phyloP scores from a whole-genome alignment of 2,888 invertebrate species.

The Temnothorax rugatulus region DNA sequence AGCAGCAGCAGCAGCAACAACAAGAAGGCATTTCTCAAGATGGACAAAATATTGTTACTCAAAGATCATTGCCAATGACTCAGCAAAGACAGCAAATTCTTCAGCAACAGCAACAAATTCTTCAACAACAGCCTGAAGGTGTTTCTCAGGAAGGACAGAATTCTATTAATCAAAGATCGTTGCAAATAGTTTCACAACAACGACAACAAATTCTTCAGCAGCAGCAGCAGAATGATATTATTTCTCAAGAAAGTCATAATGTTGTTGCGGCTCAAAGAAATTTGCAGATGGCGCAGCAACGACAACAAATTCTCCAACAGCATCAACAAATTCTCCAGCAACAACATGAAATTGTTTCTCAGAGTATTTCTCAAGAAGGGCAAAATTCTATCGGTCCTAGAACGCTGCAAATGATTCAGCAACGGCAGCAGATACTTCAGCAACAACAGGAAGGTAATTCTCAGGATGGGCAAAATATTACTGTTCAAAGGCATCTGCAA shows the following conservation, averaged over 20 bases:
- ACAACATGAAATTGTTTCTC: constrained; percentile 67
- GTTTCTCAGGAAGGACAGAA: constrained; percentile 76
- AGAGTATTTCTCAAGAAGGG: constrained; percentile 74
- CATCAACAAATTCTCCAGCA: constrained; percentile 81
- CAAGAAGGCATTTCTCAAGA: constrained; percentile 82
- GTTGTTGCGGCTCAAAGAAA: constrained; percentile 78
- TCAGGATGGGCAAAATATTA: constrained; percentile 76
- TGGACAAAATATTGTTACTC: constrained; percentile 68
- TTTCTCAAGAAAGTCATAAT: constrained; percentile 46
- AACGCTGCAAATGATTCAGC: constrained; percentile 77
- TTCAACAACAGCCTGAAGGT: constrained; percentile 79
- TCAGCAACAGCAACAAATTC: constrained; percentile 84
- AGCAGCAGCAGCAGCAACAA: constrained; percentile 85
- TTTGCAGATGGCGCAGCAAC: constrained; percentile 82
- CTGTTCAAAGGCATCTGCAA: constrained; percentile 76
- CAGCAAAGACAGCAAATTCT: constrained; percentile 86
- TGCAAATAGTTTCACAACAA: constrained; percentile 60
- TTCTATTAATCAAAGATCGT: constrained; percentile 74
- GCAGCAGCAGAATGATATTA: constrained; percentile 71
- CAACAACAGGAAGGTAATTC: constrained; percentile 80
- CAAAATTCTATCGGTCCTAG: constrained; percentile 77
- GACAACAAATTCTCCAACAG: constrained; percentile 81
- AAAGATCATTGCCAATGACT: constrained; percentile 84
- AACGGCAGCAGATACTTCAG: constrained; percentile 86
- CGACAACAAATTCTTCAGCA: constrained; percentile 85